A percentile compares a stretch with the other conserved stretches of the same genome.
Conservation (phyloP, 1,140 invertebrate species). For the Frieseomelitta varia region DNA sequence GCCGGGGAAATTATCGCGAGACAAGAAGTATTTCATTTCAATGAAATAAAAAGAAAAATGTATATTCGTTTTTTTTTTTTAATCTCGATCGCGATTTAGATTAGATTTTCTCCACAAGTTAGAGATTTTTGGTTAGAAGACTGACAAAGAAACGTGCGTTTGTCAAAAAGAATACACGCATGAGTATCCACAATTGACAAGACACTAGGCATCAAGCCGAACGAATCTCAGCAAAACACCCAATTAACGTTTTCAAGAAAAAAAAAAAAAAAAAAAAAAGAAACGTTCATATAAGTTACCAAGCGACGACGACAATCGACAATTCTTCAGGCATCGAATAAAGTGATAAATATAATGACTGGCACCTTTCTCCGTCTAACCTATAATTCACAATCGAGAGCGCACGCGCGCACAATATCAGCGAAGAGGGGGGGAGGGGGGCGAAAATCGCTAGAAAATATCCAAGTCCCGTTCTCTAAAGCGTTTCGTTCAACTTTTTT, state of each 20-base stretch:
- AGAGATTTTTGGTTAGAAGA: too few relatives aligned
- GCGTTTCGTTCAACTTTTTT: not conserved
- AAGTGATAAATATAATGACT: conserved; percentile 52
- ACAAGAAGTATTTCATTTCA: not conserved
- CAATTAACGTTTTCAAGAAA: conserved; percentile 62
- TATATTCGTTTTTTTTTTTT: too few relatives aligned
- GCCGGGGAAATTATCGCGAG: not conserved
- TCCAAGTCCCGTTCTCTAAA: conserved; percentile 27
- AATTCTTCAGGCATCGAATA: conserved; percentile 47
- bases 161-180: too few relatives aligned
- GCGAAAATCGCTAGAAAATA: not conserved
- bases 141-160: too few relatives aligned
- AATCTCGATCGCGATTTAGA: too few relatives aligned
- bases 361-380: conserved; percentile 18
- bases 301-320: conserved; percentile 54
- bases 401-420: not conserved
- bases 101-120: too few relatives aligned
- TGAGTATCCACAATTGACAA: not conserved
- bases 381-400: not conserved
- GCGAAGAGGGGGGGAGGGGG: not conserved
- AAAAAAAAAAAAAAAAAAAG: conserved; percentile 1
- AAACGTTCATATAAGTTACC: conserved; percentile 56
- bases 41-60: too few relatives aligned
- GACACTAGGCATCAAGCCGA: not conserved
- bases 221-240: not conserved